These are phyloP conservation scores for Aurelia sp. DNA, from an alignment of 30 jellyfish, hydroid and myxozoan genomes.

Conservation along the genomic window DNA sequence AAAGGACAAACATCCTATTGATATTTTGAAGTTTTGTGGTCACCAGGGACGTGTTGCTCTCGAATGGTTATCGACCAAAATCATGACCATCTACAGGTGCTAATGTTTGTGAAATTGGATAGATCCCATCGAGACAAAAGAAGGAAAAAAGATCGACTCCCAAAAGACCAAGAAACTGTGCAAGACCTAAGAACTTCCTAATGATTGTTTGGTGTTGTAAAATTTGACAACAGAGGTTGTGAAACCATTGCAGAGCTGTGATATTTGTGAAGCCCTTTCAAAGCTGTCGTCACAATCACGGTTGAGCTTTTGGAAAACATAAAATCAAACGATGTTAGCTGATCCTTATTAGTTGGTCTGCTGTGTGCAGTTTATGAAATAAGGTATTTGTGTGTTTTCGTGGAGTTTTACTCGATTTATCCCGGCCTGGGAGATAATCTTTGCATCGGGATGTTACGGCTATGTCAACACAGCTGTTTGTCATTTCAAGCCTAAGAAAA, in stretches of 20 bases:
- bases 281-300: constrained; percentile 6
- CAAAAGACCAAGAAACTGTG: not conserved
- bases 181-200: constrained; percentile 27
- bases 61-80: no score
- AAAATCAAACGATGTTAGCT: not conserved
- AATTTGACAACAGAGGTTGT: not conserved
- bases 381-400: no score
- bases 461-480: no score
- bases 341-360: no score
- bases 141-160: not conserved
- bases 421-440: no score
- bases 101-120: constrained; percentile 10
- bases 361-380: no score
- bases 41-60: no score
- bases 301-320: not conserved
- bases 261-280: constrained; percentile 19
- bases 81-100: constrained; percentile 30
- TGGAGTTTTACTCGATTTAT: no score
- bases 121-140: not conserved
- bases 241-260: constrained; percentile 21
- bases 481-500: no score
- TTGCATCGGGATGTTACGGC: no score
- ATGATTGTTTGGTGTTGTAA: constrained; percentile 9
- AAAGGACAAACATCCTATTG: not conserved
- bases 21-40: not conserved